Evolutionary conservation across 2,888 invertebrate species (phyloP).

Genomic region (Eucriotettix oculatus): DNA sequence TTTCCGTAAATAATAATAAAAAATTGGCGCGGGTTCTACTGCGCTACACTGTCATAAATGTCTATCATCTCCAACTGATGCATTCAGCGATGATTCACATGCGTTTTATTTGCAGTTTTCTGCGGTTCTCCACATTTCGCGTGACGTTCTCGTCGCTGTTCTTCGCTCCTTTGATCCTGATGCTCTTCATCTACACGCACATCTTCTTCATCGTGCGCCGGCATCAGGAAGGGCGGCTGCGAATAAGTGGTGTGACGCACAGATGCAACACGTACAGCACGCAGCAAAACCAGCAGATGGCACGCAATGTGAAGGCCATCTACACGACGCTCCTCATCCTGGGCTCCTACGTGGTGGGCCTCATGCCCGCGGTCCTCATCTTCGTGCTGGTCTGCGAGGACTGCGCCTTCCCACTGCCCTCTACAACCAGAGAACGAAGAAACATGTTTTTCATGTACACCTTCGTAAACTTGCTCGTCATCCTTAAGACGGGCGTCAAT

Average conservation of each 20-base stretch:
- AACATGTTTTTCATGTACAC: constrained; percentile 19
- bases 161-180: constrained; percentile 36
- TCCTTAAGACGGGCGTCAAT: constrained; percentile 43
- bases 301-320: constrained; percentile 30
- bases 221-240: constrained; percentile 32
- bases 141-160: constrained; percentile 33
- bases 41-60: too few relatives aligned
- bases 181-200: constrained; percentile 40
- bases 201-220: constrained; percentile 38
- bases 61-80: too few relatives aligned
- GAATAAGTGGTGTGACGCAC: constrained; percentile 8
- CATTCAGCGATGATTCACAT: too few relatives aligned
- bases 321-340: constrained; percentile 44
- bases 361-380: constrained; percentile 41
- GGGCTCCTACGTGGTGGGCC: constrained; percentile 37
- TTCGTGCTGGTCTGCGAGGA: constrained; percentile 38
- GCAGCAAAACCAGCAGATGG: constrained; percentile 3
- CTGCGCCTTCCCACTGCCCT: constrained; percentile 21
- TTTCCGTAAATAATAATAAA: too few relatives aligned
- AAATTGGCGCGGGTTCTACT: too few relatives aligned
- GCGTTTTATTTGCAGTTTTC: neutral
- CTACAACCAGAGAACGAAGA: constrained; percentile 10
- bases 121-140: constrained; percentile 27
- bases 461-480: constrained; percentile 34
- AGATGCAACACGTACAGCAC: neutral